Evolutionary conservation across 2,113 vertebrate species (phyloP).

Genomic region (Oncorhynchus gorbuscha): DNA sequence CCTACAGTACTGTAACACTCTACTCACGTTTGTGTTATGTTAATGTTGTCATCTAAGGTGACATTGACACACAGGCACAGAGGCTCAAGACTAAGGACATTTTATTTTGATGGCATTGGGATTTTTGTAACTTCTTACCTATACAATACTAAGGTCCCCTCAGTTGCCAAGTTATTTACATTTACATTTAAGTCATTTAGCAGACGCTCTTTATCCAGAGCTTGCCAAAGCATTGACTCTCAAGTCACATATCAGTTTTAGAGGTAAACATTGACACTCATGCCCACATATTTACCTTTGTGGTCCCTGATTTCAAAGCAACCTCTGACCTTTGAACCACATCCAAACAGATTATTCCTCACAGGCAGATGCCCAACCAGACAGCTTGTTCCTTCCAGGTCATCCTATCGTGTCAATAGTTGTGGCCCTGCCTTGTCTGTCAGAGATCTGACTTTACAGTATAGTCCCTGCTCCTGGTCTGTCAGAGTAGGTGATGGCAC

Average conservation of each 20-base stretch:
- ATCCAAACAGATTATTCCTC: background rate
- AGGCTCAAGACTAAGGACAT: too few species aligned
- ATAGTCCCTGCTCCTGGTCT: conserved; percentile 2
- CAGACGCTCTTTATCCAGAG: too few species aligned
- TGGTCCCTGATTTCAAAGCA: background rate
- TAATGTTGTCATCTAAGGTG: too few species aligned
- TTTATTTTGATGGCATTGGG: too few species aligned
- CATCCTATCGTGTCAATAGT: background rate
- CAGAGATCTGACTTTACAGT: conserved; percentile 11
- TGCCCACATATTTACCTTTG: background rate
- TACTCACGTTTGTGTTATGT: too few species aligned
- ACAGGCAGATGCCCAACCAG: background rate
- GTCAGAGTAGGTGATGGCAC: conserved; percentile 16
- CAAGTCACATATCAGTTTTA: background rate
- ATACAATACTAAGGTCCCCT: background rate
- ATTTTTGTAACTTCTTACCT: too few species aligned
- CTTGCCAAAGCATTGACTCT: background rate
- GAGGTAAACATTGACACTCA: background rate
- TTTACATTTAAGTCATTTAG: too few species aligned
- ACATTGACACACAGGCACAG: too few species aligned
- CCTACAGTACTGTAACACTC: too few species aligned
- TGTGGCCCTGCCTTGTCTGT: too few species aligned
- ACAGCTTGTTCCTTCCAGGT: background rate
- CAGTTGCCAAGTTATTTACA: background rate
- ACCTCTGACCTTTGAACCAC: background rate